Conservation (phyloP, 1,140 invertebrate species). For the Diabrotica undecimpunctata region DNA sequence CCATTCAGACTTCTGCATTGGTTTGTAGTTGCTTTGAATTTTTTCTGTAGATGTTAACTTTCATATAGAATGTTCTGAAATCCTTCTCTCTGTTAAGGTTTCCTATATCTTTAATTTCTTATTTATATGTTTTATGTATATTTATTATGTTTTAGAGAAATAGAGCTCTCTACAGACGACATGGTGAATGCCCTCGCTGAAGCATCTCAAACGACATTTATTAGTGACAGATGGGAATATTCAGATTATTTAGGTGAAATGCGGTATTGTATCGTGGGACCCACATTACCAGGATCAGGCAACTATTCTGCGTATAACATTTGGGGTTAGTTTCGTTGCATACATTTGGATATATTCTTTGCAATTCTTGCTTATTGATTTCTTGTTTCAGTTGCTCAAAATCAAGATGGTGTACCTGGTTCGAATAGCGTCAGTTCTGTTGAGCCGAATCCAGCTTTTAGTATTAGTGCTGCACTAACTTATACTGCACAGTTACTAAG, state of each 20-base stretch:
- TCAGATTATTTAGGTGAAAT: slow-evolving; percentile 62
- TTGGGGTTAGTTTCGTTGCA: slow-evolving; percentile 58
- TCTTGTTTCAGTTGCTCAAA: slow-evolving; percentile 58
- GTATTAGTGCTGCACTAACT: slow-evolving; percentile 73
- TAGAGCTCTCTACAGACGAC: slow-evolving; percentile 57
- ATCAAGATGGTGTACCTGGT: slow-evolving; percentile 60
- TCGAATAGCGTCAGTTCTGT: slow-evolving; percentile 49
- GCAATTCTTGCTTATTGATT: not conserved
- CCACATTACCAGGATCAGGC: slow-evolving; percentile 70
- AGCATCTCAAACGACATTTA: slow-evolving; percentile 69
- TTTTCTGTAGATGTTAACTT: no score
- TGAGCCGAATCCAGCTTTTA: slow-evolving; percentile 65
- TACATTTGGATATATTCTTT: slow-evolving; percentile 11
- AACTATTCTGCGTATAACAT: slow-evolving; percentile 73
- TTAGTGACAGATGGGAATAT: slow-evolving; percentile 72
- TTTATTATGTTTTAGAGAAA: slow-evolving; percentile 46
- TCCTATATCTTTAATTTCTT: no score
- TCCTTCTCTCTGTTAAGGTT: no score
- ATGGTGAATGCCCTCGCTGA: slow-evolving; percentile 70
- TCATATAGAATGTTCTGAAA: no score
- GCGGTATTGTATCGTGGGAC: slow-evolving; percentile 70
- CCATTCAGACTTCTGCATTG: no score
- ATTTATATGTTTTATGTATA: slow-evolving; percentile 13
- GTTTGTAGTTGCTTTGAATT: no score
- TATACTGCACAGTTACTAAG: slow-evolving; percentile 80